Base-by-base conservation (phyloP, 2,797 vertebrate species). In the Scleropages formosus region DNA sequence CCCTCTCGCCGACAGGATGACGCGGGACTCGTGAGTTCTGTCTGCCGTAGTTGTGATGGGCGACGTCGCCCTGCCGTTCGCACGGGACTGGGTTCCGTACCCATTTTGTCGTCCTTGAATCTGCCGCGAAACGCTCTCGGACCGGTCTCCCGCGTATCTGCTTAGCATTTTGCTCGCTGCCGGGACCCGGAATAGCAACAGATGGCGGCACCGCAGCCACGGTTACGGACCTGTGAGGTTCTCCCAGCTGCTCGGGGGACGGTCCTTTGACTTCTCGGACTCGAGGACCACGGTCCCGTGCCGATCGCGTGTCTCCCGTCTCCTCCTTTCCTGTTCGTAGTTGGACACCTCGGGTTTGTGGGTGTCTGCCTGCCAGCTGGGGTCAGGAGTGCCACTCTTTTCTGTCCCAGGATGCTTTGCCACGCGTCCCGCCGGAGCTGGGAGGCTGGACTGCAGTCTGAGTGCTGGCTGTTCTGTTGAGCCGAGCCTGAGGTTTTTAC, bases 21-120 rank as follows among this genome's bases (percentile, higher is more conserved):
- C 85, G 8, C 78, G 66, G 62, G 84, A 83, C 24, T 68, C 78
- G 85, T 86, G 82, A 86, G 85, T 86, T 64, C 53, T 53, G 12
- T 16, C 44, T 1, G 64, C 71, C 24, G 51, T 39, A 27, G n/a
- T 18, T 62, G 53, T 26, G 15, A 15, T 20, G 3, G 59, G 2
- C 20, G 58, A 49, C 76, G 44, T 44, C 59, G 26, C 0, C 44
- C 51, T 75, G 69, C 12, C 44, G 46, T 39, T 68, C 66, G 63
- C 10, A 53, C 24, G 16, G 65, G 8, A 53, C 26, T 26, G 31
- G 46, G 24, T 20, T 53, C 26, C 46, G 53, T 68, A 51, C n/a
- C 46, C 15, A 47, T 72, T 59, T 39, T 71, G 22, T n/a, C 53
- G 6, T 39, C 31, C 6, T 39, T 31, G 72, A 59, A 59, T 39